phyloP scores from a whole-genome alignment of 2,113 vertebrate genomes.

The Anguilla rostrata region DNA sequence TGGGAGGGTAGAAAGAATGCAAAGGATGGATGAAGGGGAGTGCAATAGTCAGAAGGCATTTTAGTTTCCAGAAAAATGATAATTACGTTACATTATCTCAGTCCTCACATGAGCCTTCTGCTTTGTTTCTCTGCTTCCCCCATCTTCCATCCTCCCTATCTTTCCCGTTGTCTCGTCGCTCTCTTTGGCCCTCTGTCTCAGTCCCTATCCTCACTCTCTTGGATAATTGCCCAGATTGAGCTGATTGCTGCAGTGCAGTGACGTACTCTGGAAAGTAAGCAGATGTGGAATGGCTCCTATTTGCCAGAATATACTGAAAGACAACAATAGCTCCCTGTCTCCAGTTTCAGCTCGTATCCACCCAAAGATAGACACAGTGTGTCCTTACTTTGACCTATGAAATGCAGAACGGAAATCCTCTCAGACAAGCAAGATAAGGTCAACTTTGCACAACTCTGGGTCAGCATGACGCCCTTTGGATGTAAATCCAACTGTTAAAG shows the following conservation, averaged over 20 bases:
- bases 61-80: background rate
- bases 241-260: slow-evolving; percentile 37
- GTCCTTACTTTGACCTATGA: background rate
- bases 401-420: background rate
- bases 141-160: background rate
- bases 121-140: background rate
- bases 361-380: background rate
- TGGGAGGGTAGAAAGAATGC: background rate
- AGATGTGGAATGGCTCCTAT: slow-evolving; percentile 10
- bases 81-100: background rate
- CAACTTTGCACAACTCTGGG: background rate
- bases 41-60: background rate
- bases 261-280: background rate
- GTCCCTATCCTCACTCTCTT: slow-evolving; percentile 21
- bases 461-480: background rate
- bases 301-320: slow-evolving; percentile 5
- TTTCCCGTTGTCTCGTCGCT: background rate
- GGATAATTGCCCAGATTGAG: slow-evolving; percentile 32
- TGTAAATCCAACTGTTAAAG: background rate
- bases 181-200: background rate
- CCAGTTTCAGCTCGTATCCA: background rate
- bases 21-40: background rate
- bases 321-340: background rate
- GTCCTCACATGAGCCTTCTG: background rate
- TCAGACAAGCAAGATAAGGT: background rate